Conservation (phyloP, 1,140 invertebrate species). For the Zaprionus tsacasi region DNA sequence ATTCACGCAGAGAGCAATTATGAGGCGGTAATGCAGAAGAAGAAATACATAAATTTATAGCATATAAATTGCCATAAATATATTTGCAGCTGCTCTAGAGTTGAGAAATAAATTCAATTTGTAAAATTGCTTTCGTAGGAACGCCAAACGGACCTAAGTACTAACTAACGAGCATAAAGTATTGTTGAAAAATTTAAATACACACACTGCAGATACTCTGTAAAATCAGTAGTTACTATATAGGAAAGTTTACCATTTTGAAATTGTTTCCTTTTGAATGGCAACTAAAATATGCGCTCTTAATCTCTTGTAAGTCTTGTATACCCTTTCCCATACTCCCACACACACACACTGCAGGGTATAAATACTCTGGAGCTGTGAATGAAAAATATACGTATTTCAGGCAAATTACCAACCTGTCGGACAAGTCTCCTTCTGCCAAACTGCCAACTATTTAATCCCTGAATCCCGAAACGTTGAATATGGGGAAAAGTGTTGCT, state of each 20-base stretch:
- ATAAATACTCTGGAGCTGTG: conserved; percentile 34
- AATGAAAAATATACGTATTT: conserved; percentile 65
- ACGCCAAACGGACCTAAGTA: conserved; percentile 11
- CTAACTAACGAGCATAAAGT: not conserved
- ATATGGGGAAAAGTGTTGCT: conserved; percentile 58
- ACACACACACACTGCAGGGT: not conserved
- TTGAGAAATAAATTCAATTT: conserved; percentile 78
- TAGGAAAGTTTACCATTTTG: not conserved
- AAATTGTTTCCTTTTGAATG: not conserved
- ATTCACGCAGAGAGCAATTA: conserved; percentile 60
- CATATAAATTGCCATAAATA: conserved; percentile 74
- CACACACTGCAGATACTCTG: not conserved
- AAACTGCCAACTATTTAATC: conserved; percentile 19
- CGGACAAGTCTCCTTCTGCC: conserved; percentile 20
- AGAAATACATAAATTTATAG: conserved; percentile 51
- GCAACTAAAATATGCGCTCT: not conserved
- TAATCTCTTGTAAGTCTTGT: not conserved
- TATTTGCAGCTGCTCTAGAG: conserved; percentile 55
- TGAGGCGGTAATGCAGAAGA: conserved; percentile 23
- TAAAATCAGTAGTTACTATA: not conserved
- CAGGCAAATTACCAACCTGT: conserved; percentile 53
- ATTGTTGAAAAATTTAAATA: not conserved
- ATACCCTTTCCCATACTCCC: not conserved
- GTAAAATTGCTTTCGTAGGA: conserved; percentile 74
- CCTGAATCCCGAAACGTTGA: conserved; percentile 4